Evolutionary conservation across 1,140 invertebrate species (phyloP).

Genomic region (Galleria mellonella): DNA sequence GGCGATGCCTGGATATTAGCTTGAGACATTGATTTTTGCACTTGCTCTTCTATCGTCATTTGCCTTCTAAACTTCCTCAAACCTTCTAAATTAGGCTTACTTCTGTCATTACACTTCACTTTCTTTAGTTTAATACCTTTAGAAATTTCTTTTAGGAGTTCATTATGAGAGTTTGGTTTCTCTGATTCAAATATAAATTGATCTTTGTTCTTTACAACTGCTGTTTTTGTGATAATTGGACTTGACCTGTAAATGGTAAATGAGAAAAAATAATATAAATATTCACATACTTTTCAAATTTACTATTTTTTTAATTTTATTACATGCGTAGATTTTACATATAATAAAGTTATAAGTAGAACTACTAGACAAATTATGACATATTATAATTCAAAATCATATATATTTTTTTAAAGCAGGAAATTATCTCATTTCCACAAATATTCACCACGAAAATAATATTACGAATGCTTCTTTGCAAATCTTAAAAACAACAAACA

Average conservation of each 20-base stretch:
- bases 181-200: slow-evolving; percentile 94
- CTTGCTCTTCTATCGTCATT: slow-evolving; percentile 91
- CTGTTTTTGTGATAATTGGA: slow-evolving; percentile 75
- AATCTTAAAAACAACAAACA: too few relatives aligned
- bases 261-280: too few relatives aligned
- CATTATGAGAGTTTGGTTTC: slow-evolving; percentile 87
- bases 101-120: slow-evolving; percentile 88
- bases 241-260: slow-evolving; percentile 66
- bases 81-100: slow-evolving; percentile 87
- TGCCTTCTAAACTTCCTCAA: slow-evolving; percentile 90
- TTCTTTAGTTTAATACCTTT: slow-evolving; percentile 84
- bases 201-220: slow-evolving; percentile 80
- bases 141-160: slow-evolving; percentile 88
- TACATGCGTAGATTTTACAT: too few relatives aligned
- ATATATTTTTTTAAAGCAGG: too few relatives aligned
- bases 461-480: too few relatives aligned
- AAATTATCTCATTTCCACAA: too few relatives aligned
- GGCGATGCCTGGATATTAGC: slow-evolving; percentile 73
- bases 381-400: too few relatives aligned
- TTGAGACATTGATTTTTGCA: slow-evolving; percentile 85
- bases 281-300: too few relatives aligned
- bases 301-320: too few relatives aligned
- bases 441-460: too few relatives aligned
- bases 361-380: too few relatives aligned
- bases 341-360: too few relatives aligned